Conservation (phyloP, 2,113 vertebrate genomes). For the Hyaena hyaena region DNA sequence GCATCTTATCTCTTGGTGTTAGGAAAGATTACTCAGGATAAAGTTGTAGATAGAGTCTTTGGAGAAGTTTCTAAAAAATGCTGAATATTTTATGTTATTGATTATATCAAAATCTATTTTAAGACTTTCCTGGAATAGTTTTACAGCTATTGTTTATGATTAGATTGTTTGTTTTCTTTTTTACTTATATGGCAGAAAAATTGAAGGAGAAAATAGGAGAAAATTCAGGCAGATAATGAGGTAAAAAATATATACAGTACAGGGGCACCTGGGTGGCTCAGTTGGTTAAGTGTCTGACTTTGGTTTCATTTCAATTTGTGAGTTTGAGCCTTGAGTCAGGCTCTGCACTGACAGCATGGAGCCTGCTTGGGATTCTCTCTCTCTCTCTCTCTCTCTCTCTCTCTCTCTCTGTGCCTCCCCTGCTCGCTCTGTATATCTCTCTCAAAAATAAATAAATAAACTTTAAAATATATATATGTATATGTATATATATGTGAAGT, state of each 20-base stretch:
- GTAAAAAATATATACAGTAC: not conserved
- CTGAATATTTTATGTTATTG: not conserved
- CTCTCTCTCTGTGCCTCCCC: too few species aligned
- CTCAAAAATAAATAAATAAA: too few species aligned
- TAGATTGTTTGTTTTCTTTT: not conserved
- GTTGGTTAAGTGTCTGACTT: too few species aligned
- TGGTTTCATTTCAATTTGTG: too few species aligned
- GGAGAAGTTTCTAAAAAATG: not conserved
- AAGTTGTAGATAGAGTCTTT: not conserved
- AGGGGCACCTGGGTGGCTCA: not conserved
- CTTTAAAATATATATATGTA: too few species aligned
- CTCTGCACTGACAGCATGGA: too few species aligned
- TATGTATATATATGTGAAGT: not conserved
- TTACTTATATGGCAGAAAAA: not conserved
- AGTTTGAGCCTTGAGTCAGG: too few species aligned
- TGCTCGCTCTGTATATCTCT: too few species aligned
- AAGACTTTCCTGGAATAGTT: not conserved
- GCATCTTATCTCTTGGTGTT: not conserved
- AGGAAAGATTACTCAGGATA: not conserved
- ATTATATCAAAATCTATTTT: not conserved
- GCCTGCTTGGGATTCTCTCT: too few species aligned
- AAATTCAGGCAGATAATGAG: not conserved
- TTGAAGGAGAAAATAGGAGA: not conserved
- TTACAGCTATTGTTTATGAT: not conserved
- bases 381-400: too few species aligned